These are phyloP conservation scores for Ectemnius lituratus DNA, from an alignment of 2,888 invertebrate species.

Conservation along the genomic window DNA sequence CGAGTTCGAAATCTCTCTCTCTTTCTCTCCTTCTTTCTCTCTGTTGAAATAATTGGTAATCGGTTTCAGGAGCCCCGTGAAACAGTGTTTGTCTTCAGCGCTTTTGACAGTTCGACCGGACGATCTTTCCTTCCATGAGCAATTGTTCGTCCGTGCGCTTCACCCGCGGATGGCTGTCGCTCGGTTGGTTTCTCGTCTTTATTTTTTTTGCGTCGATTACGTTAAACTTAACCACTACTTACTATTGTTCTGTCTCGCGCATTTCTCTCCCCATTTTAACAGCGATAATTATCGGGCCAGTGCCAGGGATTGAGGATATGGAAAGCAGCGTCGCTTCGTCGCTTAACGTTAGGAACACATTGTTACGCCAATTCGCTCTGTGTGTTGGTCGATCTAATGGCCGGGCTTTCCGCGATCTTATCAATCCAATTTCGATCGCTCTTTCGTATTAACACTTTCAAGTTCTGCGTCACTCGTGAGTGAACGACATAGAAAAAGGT, in stretches of 20 bases:
- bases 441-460: neutral
- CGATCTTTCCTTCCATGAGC: conserved; percentile 44
- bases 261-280: conserved; percentile 50
- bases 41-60: neutral
- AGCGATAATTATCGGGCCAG: conserved; percentile 35
- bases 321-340: conserved; percentile 17
- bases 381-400: conserved; percentile 8
- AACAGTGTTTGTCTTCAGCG: neutral
- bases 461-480: too few species aligned
- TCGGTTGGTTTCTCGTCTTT: conserved; percentile 10
- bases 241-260: conserved; percentile 57
- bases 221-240: conserved; percentile 43
- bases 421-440: conserved; percentile 7
- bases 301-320: conserved; percentile 34
- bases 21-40: too few species aligned
- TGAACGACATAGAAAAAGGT: too few species aligned
- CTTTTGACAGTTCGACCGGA: conserved; percentile 28
- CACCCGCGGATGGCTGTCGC: conserved; percentile 20
- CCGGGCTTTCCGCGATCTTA: conserved; percentile 8
- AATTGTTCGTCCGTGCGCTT: conserved; percentile 23
- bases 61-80: too few species aligned
- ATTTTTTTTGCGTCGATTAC: conserved; percentile 23
- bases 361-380: conserved; percentile 21
- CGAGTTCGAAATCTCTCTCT: too few species aligned
- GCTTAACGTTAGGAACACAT: conserved; percentile 42